Conservation (phyloP, 2,888 invertebrate species). For the Ferdinandea cuprea region DNA sequence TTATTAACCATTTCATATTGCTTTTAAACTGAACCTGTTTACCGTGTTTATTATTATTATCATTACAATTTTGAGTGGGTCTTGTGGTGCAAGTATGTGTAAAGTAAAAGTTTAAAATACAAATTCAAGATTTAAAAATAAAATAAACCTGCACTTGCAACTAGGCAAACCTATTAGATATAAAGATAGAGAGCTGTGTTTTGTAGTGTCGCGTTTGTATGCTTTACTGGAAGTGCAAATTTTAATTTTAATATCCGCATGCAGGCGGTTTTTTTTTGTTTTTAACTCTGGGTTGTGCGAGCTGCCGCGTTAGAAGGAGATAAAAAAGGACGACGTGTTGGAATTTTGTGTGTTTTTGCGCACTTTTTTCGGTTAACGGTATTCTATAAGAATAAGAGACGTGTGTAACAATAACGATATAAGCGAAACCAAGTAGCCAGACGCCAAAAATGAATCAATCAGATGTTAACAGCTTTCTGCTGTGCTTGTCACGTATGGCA, state of each 20-base stretch:
- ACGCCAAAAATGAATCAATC: constrained; percentile 58
- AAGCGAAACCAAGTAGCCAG: not conserved
- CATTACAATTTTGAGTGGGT: not conserved
- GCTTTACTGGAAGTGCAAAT: constrained; percentile 11
- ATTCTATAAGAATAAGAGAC: not conserved
- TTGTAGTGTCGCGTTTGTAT: too few relatives aligned
- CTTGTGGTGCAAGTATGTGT: constrained; percentile 19
- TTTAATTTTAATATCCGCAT: constrained; percentile 20
- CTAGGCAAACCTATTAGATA: not conserved
- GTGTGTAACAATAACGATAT: constrained; percentile 6
- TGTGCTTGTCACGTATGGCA: constrained; percentile 59
- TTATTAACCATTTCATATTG: not conserved
- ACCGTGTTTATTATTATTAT: not conserved
- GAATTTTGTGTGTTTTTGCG: constrained; percentile 29
- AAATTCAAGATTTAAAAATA: not conserved
- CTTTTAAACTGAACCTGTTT: constrained; percentile 11
- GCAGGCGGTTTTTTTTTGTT: constrained; percentile 20
- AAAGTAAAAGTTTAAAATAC: constrained; percentile 38
- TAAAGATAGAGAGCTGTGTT: too few relatives aligned
- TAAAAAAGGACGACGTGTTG: constrained; percentile 36
- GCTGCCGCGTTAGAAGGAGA: not conserved
- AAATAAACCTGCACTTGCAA: not conserved
- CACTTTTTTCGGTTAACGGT: constrained; percentile 27
- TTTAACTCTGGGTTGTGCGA: constrained; percentile 4
- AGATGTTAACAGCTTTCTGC: constrained; percentile 57